Percentiles rank a stretch among this genome's conserved stretches.
phyloP scores from a whole-genome alignment of 2,888 invertebrate genomes.

The Drosophila pegasa region DNA sequence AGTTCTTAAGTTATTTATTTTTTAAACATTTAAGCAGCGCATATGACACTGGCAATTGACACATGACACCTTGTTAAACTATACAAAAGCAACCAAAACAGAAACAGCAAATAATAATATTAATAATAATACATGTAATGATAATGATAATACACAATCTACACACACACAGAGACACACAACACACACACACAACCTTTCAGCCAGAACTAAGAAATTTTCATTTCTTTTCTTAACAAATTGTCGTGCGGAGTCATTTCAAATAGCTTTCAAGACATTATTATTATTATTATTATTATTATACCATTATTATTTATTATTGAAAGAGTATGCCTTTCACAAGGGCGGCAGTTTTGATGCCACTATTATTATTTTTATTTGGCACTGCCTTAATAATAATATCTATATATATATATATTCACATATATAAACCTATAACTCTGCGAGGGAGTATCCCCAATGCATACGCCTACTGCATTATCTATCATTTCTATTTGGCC shows the following conservation, averaged over 20 bases:
- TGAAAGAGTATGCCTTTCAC: conserved; percentile 47
- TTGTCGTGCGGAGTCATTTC: conserved; percentile 54
- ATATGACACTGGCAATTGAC: conserved; percentile 59
- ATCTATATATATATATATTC: conserved; percentile 12
- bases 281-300: conserved; percentile 27
- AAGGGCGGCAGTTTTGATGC: conserved; percentile 35
- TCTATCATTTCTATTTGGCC: conserved; percentile 49
- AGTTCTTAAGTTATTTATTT: conserved; percentile 78
- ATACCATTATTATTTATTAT: conserved; percentile 43
- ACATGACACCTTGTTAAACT: conserved; percentile 65
- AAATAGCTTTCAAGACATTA: conserved; percentile 58
- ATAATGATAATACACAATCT: conserved; percentile 31
- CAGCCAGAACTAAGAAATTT: conserved; percentile 18
- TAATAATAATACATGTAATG: conserved; percentile 35
- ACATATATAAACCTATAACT: conserved; percentile 7
- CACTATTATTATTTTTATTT: conserved; percentile 42
- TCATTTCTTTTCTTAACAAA: conserved; percentile 28
- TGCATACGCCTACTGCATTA: conserved; percentile 29
- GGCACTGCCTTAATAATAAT: conserved; percentile 49
- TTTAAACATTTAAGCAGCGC: conserved; percentile 73
- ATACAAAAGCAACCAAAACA: conserved; percentile 46
- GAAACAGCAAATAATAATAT: conserved; percentile 36
- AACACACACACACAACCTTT: conserved; percentile 19
- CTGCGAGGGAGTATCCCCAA: conserved; percentile 7
- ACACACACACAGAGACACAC: conserved; percentile 13